Conservation (phyloP, 2,888 invertebrate species). For the Gnatocerus cornutus region DNA sequence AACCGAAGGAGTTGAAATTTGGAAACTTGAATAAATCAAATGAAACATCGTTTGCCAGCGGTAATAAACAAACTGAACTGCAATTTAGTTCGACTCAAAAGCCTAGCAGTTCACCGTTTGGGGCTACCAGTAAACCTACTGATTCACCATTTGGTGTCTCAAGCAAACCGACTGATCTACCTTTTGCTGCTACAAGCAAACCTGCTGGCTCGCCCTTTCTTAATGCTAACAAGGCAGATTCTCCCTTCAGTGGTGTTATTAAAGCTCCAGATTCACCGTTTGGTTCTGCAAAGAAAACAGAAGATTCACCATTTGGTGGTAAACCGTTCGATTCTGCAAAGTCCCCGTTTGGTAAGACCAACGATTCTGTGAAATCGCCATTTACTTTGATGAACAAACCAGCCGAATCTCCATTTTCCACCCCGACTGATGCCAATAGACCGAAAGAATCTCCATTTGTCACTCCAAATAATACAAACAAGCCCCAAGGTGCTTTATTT, state of each 20-base stretch:
- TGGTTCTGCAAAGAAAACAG: background rate
- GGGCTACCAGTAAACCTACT: background rate
- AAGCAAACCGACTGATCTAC: conserved; percentile 1
- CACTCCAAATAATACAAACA: conserved; percentile 1
- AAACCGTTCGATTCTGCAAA: background rate
- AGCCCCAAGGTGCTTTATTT: conserved; percentile 2
- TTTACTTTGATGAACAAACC: background rate
- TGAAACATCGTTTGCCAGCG: background rate
- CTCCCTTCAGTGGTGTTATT: conserved; percentile 2
- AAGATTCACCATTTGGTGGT: background rate
- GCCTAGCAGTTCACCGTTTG: background rate
- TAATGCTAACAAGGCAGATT: conserved; percentile 5
- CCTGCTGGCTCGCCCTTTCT: background rate
- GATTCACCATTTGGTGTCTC: conserved; percentile 6
- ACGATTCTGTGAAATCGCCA: background rate
- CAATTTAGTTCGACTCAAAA: background rate
- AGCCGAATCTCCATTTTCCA: background rate
- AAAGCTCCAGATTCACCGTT: conserved; percentile 10
- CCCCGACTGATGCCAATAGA: background rate
- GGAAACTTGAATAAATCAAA: background rate
- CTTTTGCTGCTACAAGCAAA: background rate
- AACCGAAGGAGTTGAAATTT: background rate
- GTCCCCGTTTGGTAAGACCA: conserved; percentile 6
- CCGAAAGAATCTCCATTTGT: conserved; percentile 1
- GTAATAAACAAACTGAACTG: background rate